Evolutionary conservation across 2,797 vertebrate species (phyloP), one percentile per base, ranked within the genome.

Genomic region (Enteromius argenteus): DNA sequence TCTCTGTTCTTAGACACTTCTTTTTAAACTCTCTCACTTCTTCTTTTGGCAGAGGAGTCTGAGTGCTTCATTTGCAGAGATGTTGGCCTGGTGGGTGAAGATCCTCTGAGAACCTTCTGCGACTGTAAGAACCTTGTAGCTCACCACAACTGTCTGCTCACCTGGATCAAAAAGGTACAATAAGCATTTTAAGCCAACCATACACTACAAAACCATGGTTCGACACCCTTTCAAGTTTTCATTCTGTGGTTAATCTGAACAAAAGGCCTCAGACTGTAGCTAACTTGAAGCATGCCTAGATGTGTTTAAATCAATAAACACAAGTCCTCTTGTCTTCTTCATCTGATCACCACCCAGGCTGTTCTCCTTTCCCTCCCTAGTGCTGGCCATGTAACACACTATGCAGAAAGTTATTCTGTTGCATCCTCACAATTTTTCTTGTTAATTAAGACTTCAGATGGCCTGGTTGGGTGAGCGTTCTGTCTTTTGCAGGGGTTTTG

Each of bases 61-160:
- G 94, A 95, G 91, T 95, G 94, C 89, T 97, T 96, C 92, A 96
- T 97, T 92, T 97, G 95, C 93, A 89, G 90, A 87, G 94, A 96
- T 86, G 89, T 88, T 88, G 94, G 95, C 85, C 89, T 94, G 90
- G 90, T 90, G 90, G 92, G 88, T 87, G 88, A 88, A 85, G 93
- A 95, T 89, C 90, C 92, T 88, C 90, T 93, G 66, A 90, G 94
- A 89, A 91, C 91, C 89, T 96, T 95, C 87, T 93, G 91, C 60
- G 92, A 94, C 92, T 95, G 93, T 81, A 95, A 93, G 91, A 92
- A 89, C 88, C 89, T 93, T 81, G 85, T 94, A 86, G 91, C 91
- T 91, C 92, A 93, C 87, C 89, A 92, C 80, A 88, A 86, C 82
- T 91, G 89, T 89, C 87, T 95, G 81, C 93, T 94, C 91, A 92